Evolutionary conservation across 2,888 invertebrate species (phyloP), one percentile per base, ranked within the genome.

Genomic region (Nycteola revayana): DNA sequence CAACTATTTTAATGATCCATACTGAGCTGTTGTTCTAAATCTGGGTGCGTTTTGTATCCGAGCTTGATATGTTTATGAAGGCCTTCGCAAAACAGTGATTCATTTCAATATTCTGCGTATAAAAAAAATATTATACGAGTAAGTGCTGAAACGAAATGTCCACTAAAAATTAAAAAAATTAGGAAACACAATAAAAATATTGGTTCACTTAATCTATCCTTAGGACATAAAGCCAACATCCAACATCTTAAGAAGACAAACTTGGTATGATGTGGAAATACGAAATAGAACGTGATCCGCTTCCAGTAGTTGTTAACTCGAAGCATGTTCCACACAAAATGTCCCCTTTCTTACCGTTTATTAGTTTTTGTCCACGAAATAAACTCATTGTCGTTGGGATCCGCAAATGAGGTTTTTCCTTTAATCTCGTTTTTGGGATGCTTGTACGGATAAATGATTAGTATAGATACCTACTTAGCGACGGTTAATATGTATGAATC

Each of bases 281-380:
- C 51, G 37, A 44, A 50, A 35, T 21, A 33, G 42, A 28, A 61
- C 60, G 55, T 63, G 58, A 55, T 47, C 49, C 25, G 58, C 42
- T 25, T 48, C 17, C 5, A 17, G 14, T 49, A 47, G 52, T 66
- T 65, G 41, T 36, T 50, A 51, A 70, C 60, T 58, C 66, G 43
- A 50, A 55, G 53, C 73, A 66, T 72, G 71, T 66, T 57, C 63
- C 56, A 47, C 49, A 57, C 53, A 48, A 61, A 63, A 65, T 59
- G 61, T 59, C 55, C 50, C 58, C 62, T 61, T 57, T 60, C 59
- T 51, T 49, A 52, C 42, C 49, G 53, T 45, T 72, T 71, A 69
- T 70, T 70, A 72, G 64, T 71, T 72, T 66, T 59, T 66, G 62
- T 61, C 51, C 57, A 55, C 44, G 52, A 54, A 68, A 65, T 64